Evolutionary conservation across 2,797 vertebrate species (phyloP).

Genomic region (Serranus cabrilla): DNA sequence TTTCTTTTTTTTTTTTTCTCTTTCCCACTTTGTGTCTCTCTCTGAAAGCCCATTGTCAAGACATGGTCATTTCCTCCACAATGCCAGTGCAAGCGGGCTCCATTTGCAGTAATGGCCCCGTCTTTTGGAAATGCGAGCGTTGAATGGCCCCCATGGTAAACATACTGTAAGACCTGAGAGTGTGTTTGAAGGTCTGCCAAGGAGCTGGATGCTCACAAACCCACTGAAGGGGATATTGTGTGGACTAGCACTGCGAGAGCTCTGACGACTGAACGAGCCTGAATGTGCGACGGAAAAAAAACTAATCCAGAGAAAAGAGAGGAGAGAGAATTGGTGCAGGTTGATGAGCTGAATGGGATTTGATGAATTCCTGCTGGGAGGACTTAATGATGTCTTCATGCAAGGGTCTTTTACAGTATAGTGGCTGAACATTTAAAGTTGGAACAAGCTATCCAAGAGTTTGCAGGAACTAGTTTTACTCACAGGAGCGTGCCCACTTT

Average conservation of each 20-base stretch:
- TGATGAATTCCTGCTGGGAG: slow-evolving; percentile 21
- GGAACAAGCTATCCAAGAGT: not conserved
- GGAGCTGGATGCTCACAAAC: slow-evolving; percentile 44
- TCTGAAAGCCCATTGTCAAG: slow-evolving; percentile 79
- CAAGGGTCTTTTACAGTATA: not conserved
- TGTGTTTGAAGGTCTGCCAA: slow-evolving; percentile 73
- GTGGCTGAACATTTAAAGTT: not conserved
- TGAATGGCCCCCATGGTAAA: slow-evolving; percentile 72
- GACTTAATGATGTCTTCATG: slow-evolving; percentile 7
- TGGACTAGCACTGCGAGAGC: slow-evolving; percentile 27
- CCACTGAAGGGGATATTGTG: slow-evolving; percentile 48
- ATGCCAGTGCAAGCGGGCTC: slow-evolving; percentile 73
- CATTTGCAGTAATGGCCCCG: slow-evolving; percentile 75
- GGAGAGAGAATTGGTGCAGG: slow-evolving; percentile 13
- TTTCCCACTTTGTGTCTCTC: slow-evolving; percentile 48
- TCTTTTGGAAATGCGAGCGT: slow-evolving; percentile 63
- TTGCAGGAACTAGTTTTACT: slow-evolving; percentile 10
- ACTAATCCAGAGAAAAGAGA: slow-evolving; percentile 20
- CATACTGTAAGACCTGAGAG: slow-evolving; percentile 71
- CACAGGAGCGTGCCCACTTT: slow-evolving; percentile 3
- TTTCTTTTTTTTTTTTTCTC: slow-evolving; percentile 3
- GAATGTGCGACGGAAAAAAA: slow-evolving; percentile 29
- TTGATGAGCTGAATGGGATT: slow-evolving; percentile 30
- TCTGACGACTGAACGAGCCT: slow-evolving; percentile 19
- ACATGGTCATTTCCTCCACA: slow-evolving; percentile 78